Evolutionary conservation across 2,113 vertebrate genomes (phyloP).

Genomic region (Gambusia holbrooki): DNA sequence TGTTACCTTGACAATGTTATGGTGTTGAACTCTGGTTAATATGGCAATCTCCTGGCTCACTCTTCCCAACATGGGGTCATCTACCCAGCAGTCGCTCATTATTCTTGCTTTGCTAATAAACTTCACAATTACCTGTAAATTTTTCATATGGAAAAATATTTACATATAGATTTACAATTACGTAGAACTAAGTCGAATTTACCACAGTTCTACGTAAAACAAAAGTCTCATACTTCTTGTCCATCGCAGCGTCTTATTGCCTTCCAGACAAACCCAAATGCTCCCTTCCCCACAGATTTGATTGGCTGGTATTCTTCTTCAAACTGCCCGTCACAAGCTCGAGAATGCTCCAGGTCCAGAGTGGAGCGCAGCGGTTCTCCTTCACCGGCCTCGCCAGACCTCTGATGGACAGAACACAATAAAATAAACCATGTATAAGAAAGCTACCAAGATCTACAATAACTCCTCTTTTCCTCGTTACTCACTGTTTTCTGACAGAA

Average conservation of each 20-base stretch:
- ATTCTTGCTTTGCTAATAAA: conserved; percentile 93
- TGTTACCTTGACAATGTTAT: conserved; percentile 89
- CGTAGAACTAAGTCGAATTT: no score
- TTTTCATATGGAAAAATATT: conserved; percentile 31
- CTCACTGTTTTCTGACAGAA: no score
- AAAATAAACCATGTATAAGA: no score
- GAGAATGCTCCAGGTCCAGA: conserved; percentile 83
- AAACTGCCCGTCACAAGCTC: conserved; percentile 89
- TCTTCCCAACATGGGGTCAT: conserved; percentile 86
- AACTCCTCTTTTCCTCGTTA: no score
- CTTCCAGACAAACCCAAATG: conserved; percentile 94
- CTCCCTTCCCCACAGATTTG: conserved; percentile 87
- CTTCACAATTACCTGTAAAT: conserved; percentile 88
- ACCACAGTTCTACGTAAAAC: neutral
- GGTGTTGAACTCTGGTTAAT: conserved; percentile 85
- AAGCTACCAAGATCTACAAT: no score
- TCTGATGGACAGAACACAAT: conserved; percentile 56
- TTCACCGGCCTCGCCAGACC: conserved; percentile 65
- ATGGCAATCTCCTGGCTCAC: conserved; percentile 92
- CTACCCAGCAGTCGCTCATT: conserved; percentile 89
- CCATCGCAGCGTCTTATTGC: conserved; percentile 77
- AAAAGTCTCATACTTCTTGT: conserved; percentile 81
- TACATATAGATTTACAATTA: neutral
- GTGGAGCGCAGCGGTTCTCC: conserved; percentile 74
- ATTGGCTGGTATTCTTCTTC: conserved; percentile 83